Evolutionary conservation across 1,140 invertebrate species (phyloP).

Genomic region (Drosophila kikkawai): DNA sequence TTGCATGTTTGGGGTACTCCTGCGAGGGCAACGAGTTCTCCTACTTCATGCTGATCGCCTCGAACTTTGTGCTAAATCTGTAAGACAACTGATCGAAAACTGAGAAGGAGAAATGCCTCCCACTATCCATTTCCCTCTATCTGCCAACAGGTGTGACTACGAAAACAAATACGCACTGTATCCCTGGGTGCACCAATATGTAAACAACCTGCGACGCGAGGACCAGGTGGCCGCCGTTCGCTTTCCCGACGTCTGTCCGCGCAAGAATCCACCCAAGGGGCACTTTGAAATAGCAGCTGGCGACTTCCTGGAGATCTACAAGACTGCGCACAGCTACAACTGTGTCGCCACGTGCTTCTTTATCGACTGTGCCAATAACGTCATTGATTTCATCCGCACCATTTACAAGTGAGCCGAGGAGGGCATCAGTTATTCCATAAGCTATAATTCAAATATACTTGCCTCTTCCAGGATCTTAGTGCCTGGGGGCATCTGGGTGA

Average conservation of each 20-base stretch:
- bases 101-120: background rate
- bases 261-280: constrained; percentile 86
- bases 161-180: constrained; percentile 86
- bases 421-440: background rate
- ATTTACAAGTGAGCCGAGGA: constrained; percentile 89
- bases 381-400: constrained; percentile 97
- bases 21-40: constrained; percentile 99
- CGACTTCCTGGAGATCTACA: constrained; percentile 95
- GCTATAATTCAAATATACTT: background rate
- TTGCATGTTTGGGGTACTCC: constrained; percentile 94
- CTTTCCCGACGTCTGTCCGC: constrained; percentile 97
- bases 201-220: constrained; percentile 93
- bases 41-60: constrained; percentile 98
- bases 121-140: background rate
- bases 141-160: constrained; percentile 62
- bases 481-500: constrained; percentile 95
- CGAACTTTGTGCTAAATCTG: constrained; percentile 97
- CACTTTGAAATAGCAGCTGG: constrained; percentile 98
- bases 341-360: constrained; percentile 99
- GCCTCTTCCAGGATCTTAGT: constrained; percentile 89
- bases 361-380: constrained; percentile 98
- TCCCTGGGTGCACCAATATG: constrained; percentile 97
- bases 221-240: constrained; percentile 92
- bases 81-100: constrained; percentile 79
- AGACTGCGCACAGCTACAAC: constrained; percentile 92